Base-by-base conservation (phyloP, 1,140 invertebrate species). In the Solen grandis region DNA sequence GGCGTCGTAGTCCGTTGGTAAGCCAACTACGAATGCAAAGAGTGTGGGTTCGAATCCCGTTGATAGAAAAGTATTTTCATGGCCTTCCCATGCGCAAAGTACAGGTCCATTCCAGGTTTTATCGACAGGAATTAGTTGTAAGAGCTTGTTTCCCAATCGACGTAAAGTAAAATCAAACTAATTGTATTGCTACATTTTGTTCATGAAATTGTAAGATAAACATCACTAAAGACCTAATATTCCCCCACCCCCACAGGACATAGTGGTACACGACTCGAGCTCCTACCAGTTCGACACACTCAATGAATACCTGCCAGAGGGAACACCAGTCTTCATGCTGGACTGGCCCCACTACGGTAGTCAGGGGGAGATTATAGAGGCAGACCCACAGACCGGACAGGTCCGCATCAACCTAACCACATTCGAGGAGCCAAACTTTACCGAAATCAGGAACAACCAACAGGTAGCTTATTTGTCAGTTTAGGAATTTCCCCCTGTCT, bases 301-400 rank as follows among this genome's bases (percentile, higher is more conserved):
- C 16, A 92, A 94, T n/a, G 94, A 97, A 41, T 92, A 97, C 0
- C 98, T 96, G 86, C 94, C 94, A 0, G 88, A 91, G 2, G 94
- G 94, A 0, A 94, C 93, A 57, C 85, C 89, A 1, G 95, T 96
- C 68, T 98, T 98, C 88, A 95, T 97, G 92, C 90, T 97, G 8
- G 95, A 95, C 0, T 94, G 94, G 82, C 95, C 95, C 1, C 95
- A 96, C 91, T 98, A 97, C 91, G 97, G 97, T 16, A 94, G 94
- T 63, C 93, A 94, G 86, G 96, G 95, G 57, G 94, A 95, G 85
- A 96, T 97, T 85, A 88, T 88, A 87, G 75, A 77, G 25, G 70
- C 68, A 22, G 85, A 75, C 27, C 65, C 22, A 22, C 75, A 60
- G 62, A 82, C 62, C 68, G 83, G 65, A 46, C 84, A 77, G 50